These are phyloP conservation scores for Selenia dentaria DNA, from an alignment of 2,888 invertebrate species.

Conservation along the genomic window DNA sequence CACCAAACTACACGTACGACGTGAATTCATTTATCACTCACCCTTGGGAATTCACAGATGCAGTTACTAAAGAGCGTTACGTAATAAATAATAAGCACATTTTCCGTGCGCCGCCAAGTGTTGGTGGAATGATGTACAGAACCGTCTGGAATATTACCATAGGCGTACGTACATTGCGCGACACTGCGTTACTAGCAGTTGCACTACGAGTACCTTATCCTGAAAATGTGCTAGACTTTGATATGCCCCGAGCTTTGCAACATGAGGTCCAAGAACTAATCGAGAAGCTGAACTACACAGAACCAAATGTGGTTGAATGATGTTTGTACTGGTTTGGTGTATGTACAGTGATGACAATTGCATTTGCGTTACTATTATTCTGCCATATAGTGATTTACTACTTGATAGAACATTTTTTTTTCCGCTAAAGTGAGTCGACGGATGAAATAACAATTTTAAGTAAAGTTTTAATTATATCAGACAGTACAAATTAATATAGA, in stretches of 20 bases:
- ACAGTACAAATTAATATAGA: too few species aligned
- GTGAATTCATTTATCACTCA: conserved; percentile 92
- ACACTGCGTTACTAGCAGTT: conserved; percentile 69
- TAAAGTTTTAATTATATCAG: too few species aligned
- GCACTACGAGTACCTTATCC: conserved; percentile 58
- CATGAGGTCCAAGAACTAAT: conserved; percentile 58
- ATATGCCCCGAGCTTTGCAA: conserved; percentile 67
- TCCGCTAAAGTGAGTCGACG: neutral
- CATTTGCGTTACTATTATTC: neutral
- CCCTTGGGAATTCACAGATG: conserved; percentile 93
- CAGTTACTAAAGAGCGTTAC: conserved; percentile 86
- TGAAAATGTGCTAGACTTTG: conserved; percentile 57
- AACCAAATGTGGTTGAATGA: conserved; percentile 5
- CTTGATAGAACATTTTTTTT: neutral
- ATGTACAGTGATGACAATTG: neutral
- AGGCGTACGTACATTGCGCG: conserved; percentile 76
- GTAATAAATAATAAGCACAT: conserved; percentile 81
- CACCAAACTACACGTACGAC: conserved; percentile 81
- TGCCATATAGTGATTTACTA: conserved; percentile 6
- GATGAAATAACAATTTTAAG: too few species aligned
- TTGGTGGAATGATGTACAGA: conserved; percentile 59
- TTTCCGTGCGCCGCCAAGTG: conserved; percentile 67
- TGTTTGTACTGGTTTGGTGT: conserved; percentile 4
- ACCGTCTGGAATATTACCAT: conserved; percentile 81
- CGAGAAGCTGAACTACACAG: conserved; percentile 24